Evolutionary conservation across 2,888 invertebrate species (phyloP).

Genomic region (Leucoptera coffeella): DNA sequence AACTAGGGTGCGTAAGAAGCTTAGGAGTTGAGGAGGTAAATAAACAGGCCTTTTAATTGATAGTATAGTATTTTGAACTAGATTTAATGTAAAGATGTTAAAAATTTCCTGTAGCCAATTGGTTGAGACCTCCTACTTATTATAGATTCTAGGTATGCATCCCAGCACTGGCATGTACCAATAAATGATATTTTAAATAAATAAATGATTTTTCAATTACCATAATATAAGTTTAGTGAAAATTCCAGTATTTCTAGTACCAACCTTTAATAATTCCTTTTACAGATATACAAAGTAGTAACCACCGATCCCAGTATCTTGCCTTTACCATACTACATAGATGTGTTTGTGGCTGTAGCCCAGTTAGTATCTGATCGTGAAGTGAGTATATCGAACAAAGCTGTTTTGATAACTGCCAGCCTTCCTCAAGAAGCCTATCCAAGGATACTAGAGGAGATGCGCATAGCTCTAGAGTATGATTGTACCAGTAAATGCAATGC

Average conservation of each 20-base stretch:
- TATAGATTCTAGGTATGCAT: too few relatives aligned
- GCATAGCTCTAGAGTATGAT: conserved; percentile 47
- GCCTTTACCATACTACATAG: conserved; percentile 36
- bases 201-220: too few relatives aligned
- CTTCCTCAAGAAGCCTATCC: conserved; percentile 47
- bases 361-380: conserved; percentile 55
- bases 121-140: too few relatives aligned
- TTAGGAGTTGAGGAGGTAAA: conserved; percentile 59
- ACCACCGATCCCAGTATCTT: conserved; percentile 15
- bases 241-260: too few relatives aligned
- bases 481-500: conserved; percentile 61
- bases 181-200: too few relatives aligned
- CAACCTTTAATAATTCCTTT: too few relatives aligned
- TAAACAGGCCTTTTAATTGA: too few relatives aligned
- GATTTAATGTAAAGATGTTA: too few relatives aligned
- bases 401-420: conserved; percentile 47
- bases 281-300: conserved; percentile 28
- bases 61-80: too few relatives aligned
- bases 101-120: too few relatives aligned
- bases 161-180: too few relatives aligned
- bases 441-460: conserved; percentile 48
- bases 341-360: conserved; percentile 49
- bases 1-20: conserved; percentile 54
- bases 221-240: too few relatives aligned
- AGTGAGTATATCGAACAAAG: conserved; percentile 53